These are phyloP conservation scores for Ormyrus rosae DNA, from an alignment of 2,888 invertebrate species.

Conservation along the genomic window DNA sequence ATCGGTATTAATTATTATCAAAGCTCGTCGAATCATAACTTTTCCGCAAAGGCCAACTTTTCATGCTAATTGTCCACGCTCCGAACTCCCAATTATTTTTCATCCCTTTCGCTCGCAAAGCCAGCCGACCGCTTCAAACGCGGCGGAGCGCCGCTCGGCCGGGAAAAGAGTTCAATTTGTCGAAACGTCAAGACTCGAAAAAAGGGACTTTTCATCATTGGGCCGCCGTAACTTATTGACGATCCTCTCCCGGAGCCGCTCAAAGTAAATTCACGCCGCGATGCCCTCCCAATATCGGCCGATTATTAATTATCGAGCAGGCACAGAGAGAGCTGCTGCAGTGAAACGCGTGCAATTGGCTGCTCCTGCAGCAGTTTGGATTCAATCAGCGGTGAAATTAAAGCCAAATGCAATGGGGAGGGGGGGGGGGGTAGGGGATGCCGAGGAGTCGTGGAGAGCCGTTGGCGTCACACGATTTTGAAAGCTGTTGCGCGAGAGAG, in stretches of 20 bases:
- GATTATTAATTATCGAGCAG: slow-evolving; percentile 29
- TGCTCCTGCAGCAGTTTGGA: slow-evolving; percentile 58
- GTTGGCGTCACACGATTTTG: slow-evolving; percentile 21
- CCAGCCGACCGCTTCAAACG: too few species aligned
- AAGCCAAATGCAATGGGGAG: slow-evolving; percentile 48
- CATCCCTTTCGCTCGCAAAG: too few species aligned
- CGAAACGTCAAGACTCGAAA: too few species aligned
- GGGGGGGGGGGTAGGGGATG: background rate
- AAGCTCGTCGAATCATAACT: too few species aligned
- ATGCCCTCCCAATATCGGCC: background rate
- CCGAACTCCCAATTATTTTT: too few species aligned
- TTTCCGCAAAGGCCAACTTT: too few species aligned
- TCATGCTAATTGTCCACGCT: too few species aligned
- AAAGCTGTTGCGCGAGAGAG: slow-evolving; percentile 10
- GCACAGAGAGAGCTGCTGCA: background rate
- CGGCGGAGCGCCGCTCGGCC: too few species aligned
- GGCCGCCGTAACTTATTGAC: slow-evolving; percentile 19
- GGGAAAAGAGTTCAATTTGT: too few species aligned
- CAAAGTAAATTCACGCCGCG: too few species aligned
- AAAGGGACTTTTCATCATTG: background rate
- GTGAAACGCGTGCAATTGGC: slow-evolving; percentile 40
- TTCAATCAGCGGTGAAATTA: slow-evolving; percentile 64
- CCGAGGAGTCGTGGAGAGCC: background rate
- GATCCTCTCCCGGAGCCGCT: background rate
- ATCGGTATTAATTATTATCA: too few species aligned